A percentile compares a stretch with the other conserved stretches of the same genome.
Conservation (phyloP, 2,888 invertebrate species). For the Agrochola lychnidis region DNA sequence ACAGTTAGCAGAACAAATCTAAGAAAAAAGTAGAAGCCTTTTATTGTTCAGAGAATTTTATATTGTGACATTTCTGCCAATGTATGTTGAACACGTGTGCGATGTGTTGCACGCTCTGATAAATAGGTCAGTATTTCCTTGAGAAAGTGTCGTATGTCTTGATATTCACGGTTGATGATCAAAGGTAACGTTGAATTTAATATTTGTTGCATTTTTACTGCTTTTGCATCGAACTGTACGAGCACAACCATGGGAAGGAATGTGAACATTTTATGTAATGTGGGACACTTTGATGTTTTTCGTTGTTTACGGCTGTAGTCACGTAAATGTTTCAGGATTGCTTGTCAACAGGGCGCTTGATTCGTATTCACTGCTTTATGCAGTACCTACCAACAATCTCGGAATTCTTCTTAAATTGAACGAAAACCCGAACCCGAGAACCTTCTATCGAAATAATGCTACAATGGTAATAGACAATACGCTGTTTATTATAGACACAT, state of each 20-base stretch:
- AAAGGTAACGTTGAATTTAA: constrained; percentile 5
- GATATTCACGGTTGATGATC: constrained; percentile 37
- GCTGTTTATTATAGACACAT: background rate
- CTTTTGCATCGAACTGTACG: constrained; percentile 9
- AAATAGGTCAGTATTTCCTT: constrained; percentile 39
- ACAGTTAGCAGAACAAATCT: constrained; percentile 11
- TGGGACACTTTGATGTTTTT: background rate
- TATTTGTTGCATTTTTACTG: constrained; percentile 29
- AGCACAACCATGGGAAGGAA: background rate
- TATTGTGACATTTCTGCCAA: constrained; percentile 36
- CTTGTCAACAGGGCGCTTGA: background rate
- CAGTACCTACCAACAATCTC: background rate
- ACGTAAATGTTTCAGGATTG: background rate
- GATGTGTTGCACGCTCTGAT: constrained; percentile 30
- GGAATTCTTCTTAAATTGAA: background rate
- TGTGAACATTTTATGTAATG: background rate
- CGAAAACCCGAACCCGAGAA: background rate
- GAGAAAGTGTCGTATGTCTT: background rate
- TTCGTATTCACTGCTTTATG: too few relatives aligned
- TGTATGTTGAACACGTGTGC: constrained; percentile 25
- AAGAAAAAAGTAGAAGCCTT: background rate
- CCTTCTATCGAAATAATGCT: background rate
- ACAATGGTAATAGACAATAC: background rate
- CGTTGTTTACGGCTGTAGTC: background rate
- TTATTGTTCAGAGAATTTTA: constrained; percentile 29